These are phyloP conservation scores for Chaenodraco wilsoni DNA, from an alignment of 2,797 vertebrate genomes.

Conservation along the genomic window DNA sequence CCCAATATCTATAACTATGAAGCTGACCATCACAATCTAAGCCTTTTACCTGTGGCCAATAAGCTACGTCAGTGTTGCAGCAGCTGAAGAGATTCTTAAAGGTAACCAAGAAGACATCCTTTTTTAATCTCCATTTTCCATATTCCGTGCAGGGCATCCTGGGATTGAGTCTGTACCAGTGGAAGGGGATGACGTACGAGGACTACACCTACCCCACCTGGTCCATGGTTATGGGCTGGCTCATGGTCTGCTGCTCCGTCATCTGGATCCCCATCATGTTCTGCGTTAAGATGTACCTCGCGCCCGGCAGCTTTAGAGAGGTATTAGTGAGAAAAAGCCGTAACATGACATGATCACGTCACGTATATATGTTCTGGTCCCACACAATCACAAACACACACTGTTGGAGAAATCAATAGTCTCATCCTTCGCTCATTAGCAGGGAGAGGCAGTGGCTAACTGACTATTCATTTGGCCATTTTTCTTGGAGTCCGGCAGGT, in stretches of 20 bases:
- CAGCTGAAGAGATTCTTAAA: background rate
- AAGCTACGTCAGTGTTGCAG: background rate
- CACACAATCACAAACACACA: conserved; percentile 4
- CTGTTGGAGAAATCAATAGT: conserved; percentile 55
- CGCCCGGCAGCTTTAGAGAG: conserved; percentile 92
- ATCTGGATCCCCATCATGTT: conserved; percentile 99
- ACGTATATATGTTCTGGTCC: conserved; percentile 26
- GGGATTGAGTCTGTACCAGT: conserved; percentile 96
- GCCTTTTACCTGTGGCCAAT: background rate
- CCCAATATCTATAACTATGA: background rate
- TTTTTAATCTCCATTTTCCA: background rate
- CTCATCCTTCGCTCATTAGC: conserved; percentile 63
- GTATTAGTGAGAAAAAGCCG: conserved; percentile 77
- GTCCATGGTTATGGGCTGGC: conserved; percentile 98
- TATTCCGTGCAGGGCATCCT: conserved; percentile 89
- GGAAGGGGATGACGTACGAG: conserved; percentile 97
- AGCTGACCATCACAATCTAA: background rate
- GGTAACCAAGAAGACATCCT: background rate
- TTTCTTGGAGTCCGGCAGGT: conserved; percentile 39
- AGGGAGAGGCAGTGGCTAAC: conserved; percentile 42
- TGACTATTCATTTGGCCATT: conserved; percentile 60
- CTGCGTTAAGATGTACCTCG: conserved; percentile 95
- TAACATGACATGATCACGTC: conserved; percentile 25
- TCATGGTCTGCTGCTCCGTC: conserved; percentile 96
- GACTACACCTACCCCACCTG: conserved; percentile 96